These are phyloP conservation scores for Herpetotheres cachinnans DNA, from an alignment of 2,113 vertebrate species.

Conservation along the genomic window DNA sequence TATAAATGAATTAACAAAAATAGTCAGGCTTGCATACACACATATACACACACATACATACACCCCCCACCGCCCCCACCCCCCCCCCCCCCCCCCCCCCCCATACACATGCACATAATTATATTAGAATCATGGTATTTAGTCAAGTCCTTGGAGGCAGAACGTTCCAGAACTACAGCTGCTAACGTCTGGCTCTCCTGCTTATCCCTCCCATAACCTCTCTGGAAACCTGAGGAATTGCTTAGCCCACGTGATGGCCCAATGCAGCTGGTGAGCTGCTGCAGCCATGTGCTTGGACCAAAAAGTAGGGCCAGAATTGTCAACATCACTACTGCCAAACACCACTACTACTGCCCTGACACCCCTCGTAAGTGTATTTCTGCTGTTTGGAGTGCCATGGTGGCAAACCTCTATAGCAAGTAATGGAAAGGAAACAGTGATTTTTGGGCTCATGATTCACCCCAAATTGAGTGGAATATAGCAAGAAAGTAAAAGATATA, in stretches of 20 bases:
- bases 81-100: no score
- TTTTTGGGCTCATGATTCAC: not conserved
- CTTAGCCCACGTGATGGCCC: not conserved
- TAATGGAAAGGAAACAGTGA: not conserved
- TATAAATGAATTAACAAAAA: not conserved
- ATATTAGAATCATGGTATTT: not conserved
- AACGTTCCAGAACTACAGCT: not conserved
- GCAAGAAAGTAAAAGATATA: not conserved
- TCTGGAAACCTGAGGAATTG: not conserved
- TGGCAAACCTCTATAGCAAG: not conserved
- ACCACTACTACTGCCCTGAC: not conserved
- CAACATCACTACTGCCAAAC: not conserved
- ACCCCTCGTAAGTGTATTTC: rapidly evolving
- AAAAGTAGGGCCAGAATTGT: not conserved
- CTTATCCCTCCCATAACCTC: not conserved
- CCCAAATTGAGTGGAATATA: not conserved
- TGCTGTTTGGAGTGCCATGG: not conserved
- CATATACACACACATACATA: not conserved
- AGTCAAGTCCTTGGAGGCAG: not conserved
- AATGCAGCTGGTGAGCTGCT: not conserved
- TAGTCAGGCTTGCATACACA: not conserved
- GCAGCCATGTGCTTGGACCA: not conserved
- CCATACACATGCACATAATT: not conserved
- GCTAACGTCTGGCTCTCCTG: not conserved
- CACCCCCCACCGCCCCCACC: no score